phyloP scores from a whole-genome alignment of 2,888 invertebrate species.

The Drosophila phalerata region DNA sequence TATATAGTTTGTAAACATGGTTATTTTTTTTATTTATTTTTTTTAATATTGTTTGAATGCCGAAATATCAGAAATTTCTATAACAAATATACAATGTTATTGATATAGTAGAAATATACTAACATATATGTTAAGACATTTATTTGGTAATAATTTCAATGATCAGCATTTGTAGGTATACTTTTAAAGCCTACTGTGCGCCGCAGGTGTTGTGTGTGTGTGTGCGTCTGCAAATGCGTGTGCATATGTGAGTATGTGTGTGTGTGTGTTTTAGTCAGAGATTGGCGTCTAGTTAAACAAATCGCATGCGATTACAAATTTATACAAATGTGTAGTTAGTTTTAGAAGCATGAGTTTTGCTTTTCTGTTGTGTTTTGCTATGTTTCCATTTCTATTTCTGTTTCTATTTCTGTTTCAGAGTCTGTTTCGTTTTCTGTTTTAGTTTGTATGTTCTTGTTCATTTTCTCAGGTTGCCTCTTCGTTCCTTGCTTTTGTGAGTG shows the following conservation, averaged over 20 bases:
- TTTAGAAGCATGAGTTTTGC: conserved; percentile 40
- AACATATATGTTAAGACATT: too few relatives aligned
- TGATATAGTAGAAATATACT: too few relatives aligned
- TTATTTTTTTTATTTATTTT: too few relatives aligned
- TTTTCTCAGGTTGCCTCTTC: conserved; percentile 28
- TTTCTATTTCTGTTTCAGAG: conserved; percentile 16
- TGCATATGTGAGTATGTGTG: conserved; percentile 8
- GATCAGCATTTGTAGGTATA: conserved; percentile 17
- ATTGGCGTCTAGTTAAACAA: conserved; percentile 67
- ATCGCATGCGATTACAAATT: conserved; percentile 78
- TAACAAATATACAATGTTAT: too few relatives aligned
- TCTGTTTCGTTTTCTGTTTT: conserved; percentile 22
- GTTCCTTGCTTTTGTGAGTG: conserved; percentile 17
- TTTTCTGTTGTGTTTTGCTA: conserved; percentile 13
- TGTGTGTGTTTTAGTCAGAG: conserved; percentile 24
- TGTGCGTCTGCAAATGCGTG: neutral
- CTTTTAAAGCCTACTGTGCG: conserved; percentile 31
- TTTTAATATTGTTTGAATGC: too few relatives aligned
- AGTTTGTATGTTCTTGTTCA: conserved; percentile 27
- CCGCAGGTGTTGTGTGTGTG: conserved; percentile 18
- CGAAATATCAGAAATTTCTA: too few relatives aligned
- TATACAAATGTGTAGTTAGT: conserved; percentile 47
- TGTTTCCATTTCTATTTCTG: conserved; percentile 16
- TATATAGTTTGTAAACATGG: too few relatives aligned
- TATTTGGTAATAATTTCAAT: neutral